phyloP scores from a whole-genome alignment of 2,113 vertebrate genomes.

The Trinectes maculatus region DNA sequence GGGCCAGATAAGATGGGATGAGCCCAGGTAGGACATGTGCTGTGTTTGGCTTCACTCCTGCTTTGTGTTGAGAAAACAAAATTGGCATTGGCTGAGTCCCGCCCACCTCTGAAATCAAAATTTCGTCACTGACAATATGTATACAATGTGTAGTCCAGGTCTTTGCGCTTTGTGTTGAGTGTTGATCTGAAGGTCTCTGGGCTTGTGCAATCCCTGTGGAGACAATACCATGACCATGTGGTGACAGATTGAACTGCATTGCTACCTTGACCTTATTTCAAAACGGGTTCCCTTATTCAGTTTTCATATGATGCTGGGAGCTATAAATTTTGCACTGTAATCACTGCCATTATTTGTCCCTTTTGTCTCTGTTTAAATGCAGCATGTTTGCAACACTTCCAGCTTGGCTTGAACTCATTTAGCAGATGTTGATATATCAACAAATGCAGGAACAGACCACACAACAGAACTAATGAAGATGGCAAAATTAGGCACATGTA shows the following conservation, averaged over 20 bases:
- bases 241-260: conserved; percentile 28
- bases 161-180: background rate
- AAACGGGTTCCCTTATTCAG: conserved; percentile 14
- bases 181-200: conserved; percentile 7
- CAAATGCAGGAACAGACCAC: background rate
- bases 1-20: conserved; percentile 90
- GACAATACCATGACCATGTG: conserved; percentile 22
- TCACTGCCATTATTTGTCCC: conserved; percentile 20
- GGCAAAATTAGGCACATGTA: background rate
- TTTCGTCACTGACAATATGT: too few species aligned
- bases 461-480: background rate
- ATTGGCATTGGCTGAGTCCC: too few species aligned
- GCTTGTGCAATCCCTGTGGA: conserved; percentile 24
- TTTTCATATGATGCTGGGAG: conserved; percentile 4
- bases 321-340: conserved; percentile 9
- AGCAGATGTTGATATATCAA: conserved; percentile 14
- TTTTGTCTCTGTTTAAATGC: background rate
- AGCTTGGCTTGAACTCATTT: background rate
- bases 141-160: background rate
- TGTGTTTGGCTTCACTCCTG: background rate
- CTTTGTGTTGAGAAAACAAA: background rate
- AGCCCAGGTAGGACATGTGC: conserved; percentile 82
- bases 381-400: background rate
- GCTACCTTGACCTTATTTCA: conserved; percentile 47
- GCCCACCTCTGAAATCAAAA: too few species aligned